These are phyloP conservation scores for Aphelocoma californica DNA, from an alignment of 2,797 vertebrate genomes.

Conservation along the genomic window DNA sequence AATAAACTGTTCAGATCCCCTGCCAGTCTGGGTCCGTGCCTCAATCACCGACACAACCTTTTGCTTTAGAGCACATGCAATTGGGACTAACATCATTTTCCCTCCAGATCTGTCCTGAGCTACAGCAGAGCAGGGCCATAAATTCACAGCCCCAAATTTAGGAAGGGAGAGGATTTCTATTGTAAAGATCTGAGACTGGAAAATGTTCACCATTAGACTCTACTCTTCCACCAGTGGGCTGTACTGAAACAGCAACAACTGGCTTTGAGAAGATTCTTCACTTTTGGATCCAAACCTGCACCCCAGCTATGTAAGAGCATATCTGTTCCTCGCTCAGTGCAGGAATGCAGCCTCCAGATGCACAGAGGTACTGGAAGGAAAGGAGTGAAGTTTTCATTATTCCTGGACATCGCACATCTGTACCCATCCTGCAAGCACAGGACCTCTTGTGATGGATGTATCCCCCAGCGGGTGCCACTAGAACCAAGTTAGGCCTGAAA, in stretches of 20 bases:
- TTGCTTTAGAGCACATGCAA: accelerated
- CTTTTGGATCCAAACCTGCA: not conserved
- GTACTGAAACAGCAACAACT: not conserved
- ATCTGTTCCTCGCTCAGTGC: not conserved
- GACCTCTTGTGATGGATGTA: not conserved
- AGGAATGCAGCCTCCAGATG: not conserved
- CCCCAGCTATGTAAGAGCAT: not conserved
- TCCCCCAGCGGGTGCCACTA: not conserved
- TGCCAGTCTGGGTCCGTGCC: no score
- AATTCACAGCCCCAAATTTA: not conserved
- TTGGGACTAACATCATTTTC: not conserved
- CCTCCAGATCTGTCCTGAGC: not conserved
- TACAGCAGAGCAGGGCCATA: not conserved
- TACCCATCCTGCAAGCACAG: not conserved
- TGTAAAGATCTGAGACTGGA: not conserved
- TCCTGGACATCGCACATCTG: not conserved
- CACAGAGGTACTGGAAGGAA: not conserved
- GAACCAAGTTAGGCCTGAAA: not conserved
- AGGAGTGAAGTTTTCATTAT: not conserved
- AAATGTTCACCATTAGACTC: not conserved
- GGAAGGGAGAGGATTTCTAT: not conserved
- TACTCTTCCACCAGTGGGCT: not conserved
- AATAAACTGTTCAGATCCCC: no score
- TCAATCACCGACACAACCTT: not conserved
- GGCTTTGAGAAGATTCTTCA: not conserved